Percentiles rank a stretch among this genome's conserved stretches.
Evolutionary conservation across 1,140 invertebrate genomes (phyloP).

Genomic region (Drosophila ogumai): DNA sequence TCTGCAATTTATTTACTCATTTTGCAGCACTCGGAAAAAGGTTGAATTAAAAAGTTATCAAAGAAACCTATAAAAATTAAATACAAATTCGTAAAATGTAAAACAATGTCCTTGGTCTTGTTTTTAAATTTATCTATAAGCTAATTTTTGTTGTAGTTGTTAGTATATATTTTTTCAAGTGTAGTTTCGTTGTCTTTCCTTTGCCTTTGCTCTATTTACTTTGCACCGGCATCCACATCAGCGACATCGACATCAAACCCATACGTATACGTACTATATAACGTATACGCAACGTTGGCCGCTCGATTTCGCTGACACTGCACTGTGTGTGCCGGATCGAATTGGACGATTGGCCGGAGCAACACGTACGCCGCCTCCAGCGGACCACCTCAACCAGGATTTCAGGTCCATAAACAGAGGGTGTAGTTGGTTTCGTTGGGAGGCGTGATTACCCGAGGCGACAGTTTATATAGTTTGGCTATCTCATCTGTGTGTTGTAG

Average conservation of each 20-base stretch:
- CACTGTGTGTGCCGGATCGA: conserved; percentile 2
- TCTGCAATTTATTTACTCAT: conserved; percentile 72
- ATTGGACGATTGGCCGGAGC: conserved; percentile 35
- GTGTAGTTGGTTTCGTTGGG: conserved; percentile 11
- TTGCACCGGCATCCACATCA: conserved; percentile 56
- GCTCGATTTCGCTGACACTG: conserved; percentile 35
- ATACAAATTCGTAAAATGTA: too few species aligned
- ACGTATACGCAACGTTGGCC: conserved; percentile 39
- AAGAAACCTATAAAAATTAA: too few species aligned
- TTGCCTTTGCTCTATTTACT: conserved; percentile 55
- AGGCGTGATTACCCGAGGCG: conserved; percentile 43
- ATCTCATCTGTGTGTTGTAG: conserved; percentile 10
- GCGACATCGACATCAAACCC: conserved; percentile 12
- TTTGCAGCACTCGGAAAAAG: conserved; percentile 8
- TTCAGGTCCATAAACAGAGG: neutral
- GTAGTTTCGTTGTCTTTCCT: neutral
- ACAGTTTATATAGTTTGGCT: conserved; percentile 31
- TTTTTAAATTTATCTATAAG: neutral
- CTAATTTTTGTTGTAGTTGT: too few species aligned
- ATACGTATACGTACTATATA: conserved; percentile 15
- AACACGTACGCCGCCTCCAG: conserved; percentile 35
- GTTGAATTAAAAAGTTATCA: neutral
- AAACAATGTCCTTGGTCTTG: neutral
- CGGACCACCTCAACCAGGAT: neutral
- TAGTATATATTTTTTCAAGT: neutral